A percentile compares a stretch with the other conserved stretches of the same genome.
Evolutionary conservation across 2,797 vertebrate genomes (phyloP).

Genomic region (Paratrypauchen microcephalus): DNA sequence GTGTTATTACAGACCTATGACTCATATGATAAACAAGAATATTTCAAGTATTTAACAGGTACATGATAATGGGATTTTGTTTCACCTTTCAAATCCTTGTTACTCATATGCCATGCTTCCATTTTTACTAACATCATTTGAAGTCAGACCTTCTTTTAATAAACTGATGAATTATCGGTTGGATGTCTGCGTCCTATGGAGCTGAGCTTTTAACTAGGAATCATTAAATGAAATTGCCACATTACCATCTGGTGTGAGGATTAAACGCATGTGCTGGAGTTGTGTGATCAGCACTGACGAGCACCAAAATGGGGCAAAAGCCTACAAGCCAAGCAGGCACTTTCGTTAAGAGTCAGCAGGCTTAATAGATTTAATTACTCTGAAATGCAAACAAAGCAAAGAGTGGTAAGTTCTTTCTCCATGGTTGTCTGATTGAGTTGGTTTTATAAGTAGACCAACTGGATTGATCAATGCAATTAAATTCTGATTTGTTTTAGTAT

Average conservation of each 20-base stretch:
- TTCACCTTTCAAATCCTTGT: conserved; percentile 7
- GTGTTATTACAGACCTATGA: neutral
- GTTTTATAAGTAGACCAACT: neutral
- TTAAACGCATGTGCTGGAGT: conserved; percentile 27
- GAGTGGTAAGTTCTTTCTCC: neutral
- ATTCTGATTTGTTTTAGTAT: neutral
- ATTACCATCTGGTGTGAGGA: conserved; percentile 33
- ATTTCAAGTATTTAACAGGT: neutral
- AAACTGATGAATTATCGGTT: conserved; percentile 18
- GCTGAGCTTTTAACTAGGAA: conserved; percentile 31
- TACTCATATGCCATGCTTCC: neutral
- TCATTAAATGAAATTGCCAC: conserved; percentile 24
- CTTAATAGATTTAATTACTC: conserved; percentile 10
- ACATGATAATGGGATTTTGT: neutral
- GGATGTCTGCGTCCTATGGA: conserved; percentile 7
- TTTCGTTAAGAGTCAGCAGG: conserved; percentile 19
- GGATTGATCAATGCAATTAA: neutral
- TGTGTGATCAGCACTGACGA: conserved; percentile 35
- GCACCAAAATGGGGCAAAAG: conserved; percentile 18
- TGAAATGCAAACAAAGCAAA: conserved; percentile 18
- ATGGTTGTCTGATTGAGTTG: neutral
- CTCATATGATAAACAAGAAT: neutral
- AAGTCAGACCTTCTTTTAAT: conserved; percentile 14
- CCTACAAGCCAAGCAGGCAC: conserved; percentile 22
- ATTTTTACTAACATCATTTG: neutral